Evolutionary conservation across 2,797 vertebrate species (phyloP), one percentile per base, ranked within the genome.

Genomic region (Linurgus olivaceus): DNA sequence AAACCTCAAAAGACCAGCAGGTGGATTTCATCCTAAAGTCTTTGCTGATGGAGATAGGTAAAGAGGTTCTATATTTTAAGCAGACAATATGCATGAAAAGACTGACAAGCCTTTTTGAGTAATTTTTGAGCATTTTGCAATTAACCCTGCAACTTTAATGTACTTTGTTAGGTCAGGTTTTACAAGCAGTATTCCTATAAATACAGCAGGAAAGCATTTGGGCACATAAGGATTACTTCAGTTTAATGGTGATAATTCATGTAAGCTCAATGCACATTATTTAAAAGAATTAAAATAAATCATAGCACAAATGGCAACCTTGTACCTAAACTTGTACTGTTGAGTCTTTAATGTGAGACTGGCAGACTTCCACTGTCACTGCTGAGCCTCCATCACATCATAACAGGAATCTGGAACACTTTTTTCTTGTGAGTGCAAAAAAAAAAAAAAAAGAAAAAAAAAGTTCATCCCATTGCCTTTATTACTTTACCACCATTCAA

Each of bases 381-480:
- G 23, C 24, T 77, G 48, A 83, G 50, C 10, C 8, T 48, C 31
- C 0, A 0, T 23, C 25, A 52, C 8, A 24, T 26, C n/a, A 19
- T 62, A 50, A 73, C 40, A 67, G 35, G 26, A 79, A 63, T 29
- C 17, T 0, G 5, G 28, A 89, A 37, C 19, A 7, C 13, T 45
- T 50, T n/a, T 25, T 24, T 31, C 42, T 55, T 48, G 20, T 35
- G 58, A 54, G 40, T 14, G 26, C 1, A 13, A 31, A 29, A 50
- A 24, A 17, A 45, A 65, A 4, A 6, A 15, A 10, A 9, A 15
- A 15, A 5, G 7, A 8, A 14, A 11, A 52, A 42, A 9, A 6
- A 10, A 42, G 59, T 83, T 88, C 75, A 76, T 83, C 57, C 82
- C 61, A 31, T 80, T 68, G 79, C 85, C 38, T 95, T 96, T 93